These are phyloP conservation scores for Dipodomys stephensi DNA, from an alignment of 2,113 vertebrate species.

Conservation along the genomic window DNA sequence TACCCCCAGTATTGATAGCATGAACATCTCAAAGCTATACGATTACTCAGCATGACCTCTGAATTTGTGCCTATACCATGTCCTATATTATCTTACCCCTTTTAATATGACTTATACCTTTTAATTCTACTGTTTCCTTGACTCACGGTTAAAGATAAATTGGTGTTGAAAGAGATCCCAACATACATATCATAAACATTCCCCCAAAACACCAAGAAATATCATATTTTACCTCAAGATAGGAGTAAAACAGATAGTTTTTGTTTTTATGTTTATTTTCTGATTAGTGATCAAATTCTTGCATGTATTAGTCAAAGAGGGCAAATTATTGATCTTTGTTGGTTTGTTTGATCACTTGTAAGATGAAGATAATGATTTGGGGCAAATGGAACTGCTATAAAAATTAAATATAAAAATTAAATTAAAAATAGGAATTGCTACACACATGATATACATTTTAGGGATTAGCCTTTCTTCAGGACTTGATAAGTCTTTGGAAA, in stretches of 20 bases:
- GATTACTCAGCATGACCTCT: not conserved
- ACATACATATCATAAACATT: not conserved
- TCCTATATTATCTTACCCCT: not conserved
- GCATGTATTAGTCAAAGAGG: not conserved
- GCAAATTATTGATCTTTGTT: not conserved
- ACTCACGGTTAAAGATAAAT: not conserved
- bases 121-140: not conserved
- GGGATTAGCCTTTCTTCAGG: not conserved
- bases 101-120: slow-evolving; percentile 23
- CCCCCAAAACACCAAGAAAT: not conserved
- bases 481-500: not conserved
- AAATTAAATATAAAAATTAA: slow-evolving; percentile 1
- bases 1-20: not conserved
- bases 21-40: not conserved
- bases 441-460: not conserved
- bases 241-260: not conserved
- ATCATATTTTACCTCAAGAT: not conserved
- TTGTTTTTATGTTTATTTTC: slow-evolving; percentile 2
- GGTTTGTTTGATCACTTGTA: not conserved
- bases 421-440: not conserved
- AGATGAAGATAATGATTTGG: not conserved
- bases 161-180: not conserved
- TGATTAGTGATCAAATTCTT: not conserved
- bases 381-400: not conserved
- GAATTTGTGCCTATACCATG: not conserved